Evolutionary conservation across 1,140 invertebrate genomes (phyloP).

Genomic region (Physella acuta): DNA sequence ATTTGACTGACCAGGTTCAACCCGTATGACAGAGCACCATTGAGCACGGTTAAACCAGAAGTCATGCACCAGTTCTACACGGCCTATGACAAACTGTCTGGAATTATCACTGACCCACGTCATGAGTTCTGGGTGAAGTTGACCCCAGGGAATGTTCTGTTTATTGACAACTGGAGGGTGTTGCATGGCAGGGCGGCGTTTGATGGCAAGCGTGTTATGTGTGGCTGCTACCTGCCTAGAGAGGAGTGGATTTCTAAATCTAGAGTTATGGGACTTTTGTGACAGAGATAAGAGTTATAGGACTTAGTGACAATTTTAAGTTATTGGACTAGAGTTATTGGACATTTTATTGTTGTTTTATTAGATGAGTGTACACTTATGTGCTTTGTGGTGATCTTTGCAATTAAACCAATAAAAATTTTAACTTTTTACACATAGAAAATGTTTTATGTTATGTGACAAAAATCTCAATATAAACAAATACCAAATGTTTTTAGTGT

Average conservation of each 20-base stretch:
- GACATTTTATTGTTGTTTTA: too few species aligned
- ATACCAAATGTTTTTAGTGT: too few species aligned
- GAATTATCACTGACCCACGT: conserved; percentile 62
- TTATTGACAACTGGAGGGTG: conserved; percentile 77
- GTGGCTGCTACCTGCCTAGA: conserved; percentile 40
- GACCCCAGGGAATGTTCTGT: conserved; percentile 68
- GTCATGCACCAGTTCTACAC: conserved; percentile 68
- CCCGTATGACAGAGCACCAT: conserved; percentile 69
- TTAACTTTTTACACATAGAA: too few species aligned
- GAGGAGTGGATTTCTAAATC: conserved; percentile 43
- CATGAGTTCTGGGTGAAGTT: conserved; percentile 68
- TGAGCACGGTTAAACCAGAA: conserved; percentile 62
- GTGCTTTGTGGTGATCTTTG: too few species aligned
- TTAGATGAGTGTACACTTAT: too few species aligned
- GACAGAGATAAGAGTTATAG: neutral
- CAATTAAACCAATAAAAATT: too few species aligned
- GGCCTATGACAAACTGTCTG: conserved; percentile 65
- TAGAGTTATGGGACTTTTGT: conserved; percentile 29
- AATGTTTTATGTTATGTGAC: too few species aligned
- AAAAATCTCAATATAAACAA: too few species aligned
- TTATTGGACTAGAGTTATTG: too few species aligned
- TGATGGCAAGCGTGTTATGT: conserved; percentile 57
- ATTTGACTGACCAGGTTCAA: too few species aligned
- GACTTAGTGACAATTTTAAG: too few species aligned
- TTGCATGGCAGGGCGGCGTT: conserved; percentile 72